Percentiles rank a stretch among this genome's conserved stretches.
phyloP scores from a whole-genome alignment of 2,113 vertebrate species.

The Oryzias celebensis region DNA sequence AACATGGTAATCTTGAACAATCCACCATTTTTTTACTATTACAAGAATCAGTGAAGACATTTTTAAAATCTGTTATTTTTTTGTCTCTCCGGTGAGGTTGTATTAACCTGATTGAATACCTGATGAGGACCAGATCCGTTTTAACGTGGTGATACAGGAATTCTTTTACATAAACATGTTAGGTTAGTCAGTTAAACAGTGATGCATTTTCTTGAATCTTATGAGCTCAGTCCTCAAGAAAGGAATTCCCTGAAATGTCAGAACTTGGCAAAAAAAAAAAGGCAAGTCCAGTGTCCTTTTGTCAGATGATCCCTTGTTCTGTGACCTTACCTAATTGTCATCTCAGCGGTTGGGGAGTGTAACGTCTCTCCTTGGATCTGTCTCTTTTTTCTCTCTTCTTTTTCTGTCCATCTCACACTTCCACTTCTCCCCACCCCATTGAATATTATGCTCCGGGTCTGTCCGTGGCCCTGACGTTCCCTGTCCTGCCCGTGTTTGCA shows the following conservation, averaged over 20 bases:
- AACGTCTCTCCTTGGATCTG: conserved; percentile 76
- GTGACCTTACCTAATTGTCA: conserved; percentile 70
- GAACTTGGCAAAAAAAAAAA: conserved; percentile 11
- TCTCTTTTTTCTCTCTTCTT: conserved; percentile 65
- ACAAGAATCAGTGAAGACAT: too few species aligned
- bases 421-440: conserved; percentile 50
- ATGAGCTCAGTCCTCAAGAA: not conserved
- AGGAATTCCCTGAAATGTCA: conserved; percentile 32
- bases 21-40: too few species aligned
- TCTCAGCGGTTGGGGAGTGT: conserved; percentile 71
- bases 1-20: too few species aligned
- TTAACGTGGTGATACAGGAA: too few species aligned
- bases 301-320: conserved; percentile 65
- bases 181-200: too few species aligned
- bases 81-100: too few species aligned
- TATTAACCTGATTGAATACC: too few species aligned
- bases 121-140: too few species aligned
- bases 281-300: conserved; percentile 35
- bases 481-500: conserved; percentile 33
- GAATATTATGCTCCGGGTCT: conserved; percentile 68
- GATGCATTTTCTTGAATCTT: too few species aligned
- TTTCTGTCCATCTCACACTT: conserved; percentile 49
- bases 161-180: too few species aligned
- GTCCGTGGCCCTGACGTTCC: conserved; percentile 73
- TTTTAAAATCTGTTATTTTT: too few species aligned